These are phyloP conservation scores for Samia ricini DNA, from an alignment of 1,140 invertebrate species.

Conservation along the genomic window DNA sequence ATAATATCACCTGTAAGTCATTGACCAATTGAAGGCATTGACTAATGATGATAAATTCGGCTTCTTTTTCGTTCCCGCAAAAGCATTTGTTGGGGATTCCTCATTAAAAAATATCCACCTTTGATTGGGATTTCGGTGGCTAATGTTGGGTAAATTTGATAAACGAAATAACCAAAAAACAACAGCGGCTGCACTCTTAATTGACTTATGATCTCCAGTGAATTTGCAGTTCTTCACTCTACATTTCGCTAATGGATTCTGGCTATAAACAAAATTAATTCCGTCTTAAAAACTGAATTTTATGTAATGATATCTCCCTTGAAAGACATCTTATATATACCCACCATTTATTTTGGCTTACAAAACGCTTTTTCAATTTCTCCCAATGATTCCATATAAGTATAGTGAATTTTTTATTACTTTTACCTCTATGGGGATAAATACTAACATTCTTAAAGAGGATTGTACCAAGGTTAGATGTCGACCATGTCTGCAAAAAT, in stretches of 20 bases:
- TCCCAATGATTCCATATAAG: conserved; percentile 59
- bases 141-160: conserved; percentile 35
- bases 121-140: conserved; percentile 36
- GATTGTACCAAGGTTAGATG: conserved; percentile 47
- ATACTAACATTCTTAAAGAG: conserved; percentile 28
- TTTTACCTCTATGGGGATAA: conserved; percentile 1
- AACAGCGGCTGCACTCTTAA: conserved; percentile 48
- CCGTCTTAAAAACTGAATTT: neutral
- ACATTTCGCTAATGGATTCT: conserved; percentile 39
- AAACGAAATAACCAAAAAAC: conserved; percentile 45
- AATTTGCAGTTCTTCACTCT: conserved; percentile 60
- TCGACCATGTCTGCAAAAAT: conserved; percentile 1
- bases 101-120: conserved; percentile 60
- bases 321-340: neutral
- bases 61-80: conserved; percentile 33
- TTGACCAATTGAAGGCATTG: conserved; percentile 86
- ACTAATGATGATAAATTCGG: conserved; percentile 63
- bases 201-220: conserved; percentile 34
- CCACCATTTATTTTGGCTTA: conserved; percentile 26
- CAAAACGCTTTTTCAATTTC: conserved; percentile 43
- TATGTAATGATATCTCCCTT: neutral
- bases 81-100: conserved; percentile 48
- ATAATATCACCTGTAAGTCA: conserved; percentile 80
- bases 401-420: conserved; percentile 37
- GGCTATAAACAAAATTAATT: conserved; percentile 24